These are phyloP conservation scores for Lytechinus pictus DNA, from an alignment of 35 echinoderm and acorn worm species.

Conservation along the genomic window DNA sequence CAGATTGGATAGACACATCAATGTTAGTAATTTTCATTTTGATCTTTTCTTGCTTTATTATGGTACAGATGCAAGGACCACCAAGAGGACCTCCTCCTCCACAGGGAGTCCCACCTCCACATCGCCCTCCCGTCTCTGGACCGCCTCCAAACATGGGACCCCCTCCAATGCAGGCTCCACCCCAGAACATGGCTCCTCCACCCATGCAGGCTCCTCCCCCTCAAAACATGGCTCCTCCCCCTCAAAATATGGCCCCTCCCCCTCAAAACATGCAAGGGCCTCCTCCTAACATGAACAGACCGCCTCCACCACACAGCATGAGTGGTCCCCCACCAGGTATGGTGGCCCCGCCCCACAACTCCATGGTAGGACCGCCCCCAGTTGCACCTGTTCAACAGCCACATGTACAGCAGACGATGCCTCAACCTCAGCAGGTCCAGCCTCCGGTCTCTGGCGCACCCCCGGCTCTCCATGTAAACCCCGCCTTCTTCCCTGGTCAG, in stretches of 20 bases:
- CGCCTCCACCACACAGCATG: constrained; percentile 17
- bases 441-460: constrained; percentile 42
- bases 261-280: constrained; percentile 24
- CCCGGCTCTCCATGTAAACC: constrained; percentile 91
- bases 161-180: constrained; percentile 43
- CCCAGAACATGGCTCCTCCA: constrained; percentile 53
- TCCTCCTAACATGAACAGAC: neutral
- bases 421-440: constrained; percentile 45
- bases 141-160: constrained; percentile 51
- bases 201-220: constrained; percentile 67
- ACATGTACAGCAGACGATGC: constrained; percentile 34
- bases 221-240: constrained; percentile 38
- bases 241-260: constrained; percentile 44
- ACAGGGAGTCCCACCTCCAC: constrained; percentile 47
- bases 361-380: constrained; percentile 16
- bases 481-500: constrained; percentile 88
- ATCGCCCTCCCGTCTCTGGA: constrained; percentile 34
- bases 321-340: constrained; percentile 33
- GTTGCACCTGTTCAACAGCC: constrained; percentile 47
- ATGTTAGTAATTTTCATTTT: too few species aligned
- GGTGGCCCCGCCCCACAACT: constrained; percentile 23
- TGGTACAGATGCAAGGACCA: constrained; percentile 41
- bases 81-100: constrained; percentile 61
- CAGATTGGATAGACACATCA: too few species aligned
- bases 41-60: neutral